Evolutionary conservation across 1,140 invertebrate genomes (phyloP).

Genomic region (Asbolus verrucosus): DNA sequence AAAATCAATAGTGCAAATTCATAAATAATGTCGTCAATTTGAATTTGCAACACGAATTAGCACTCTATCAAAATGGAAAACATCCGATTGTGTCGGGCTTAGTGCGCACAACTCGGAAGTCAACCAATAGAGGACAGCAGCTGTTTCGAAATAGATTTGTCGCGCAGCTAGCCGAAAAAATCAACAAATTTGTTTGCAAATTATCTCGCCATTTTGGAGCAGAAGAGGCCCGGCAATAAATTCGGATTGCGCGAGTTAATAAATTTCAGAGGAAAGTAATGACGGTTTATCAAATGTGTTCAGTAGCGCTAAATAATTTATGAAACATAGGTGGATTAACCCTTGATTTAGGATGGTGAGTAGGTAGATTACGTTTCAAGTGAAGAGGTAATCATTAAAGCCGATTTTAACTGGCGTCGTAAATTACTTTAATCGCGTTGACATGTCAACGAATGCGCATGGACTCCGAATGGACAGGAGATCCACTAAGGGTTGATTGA

Average conservation of each 20-base stretch:
- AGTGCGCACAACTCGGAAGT: conserved; percentile 27
- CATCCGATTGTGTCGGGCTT: conserved; percentile 42
- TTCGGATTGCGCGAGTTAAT: conserved; percentile 34
- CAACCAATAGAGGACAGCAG: conserved; percentile 16
- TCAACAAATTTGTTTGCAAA: conserved; percentile 22
- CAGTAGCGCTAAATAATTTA: conserved; percentile 54
- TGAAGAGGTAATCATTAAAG: conserved; percentile 56
- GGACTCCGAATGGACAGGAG: conserved; percentile 13
- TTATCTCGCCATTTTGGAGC: conserved; percentile 28
- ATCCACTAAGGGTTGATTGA: neutral
- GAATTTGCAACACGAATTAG: conserved; percentile 54
- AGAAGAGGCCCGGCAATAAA: conserved; percentile 33
- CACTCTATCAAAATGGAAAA: conserved; percentile 52
- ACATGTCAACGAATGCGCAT: conserved; percentile 47
- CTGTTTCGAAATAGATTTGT: conserved; percentile 24
- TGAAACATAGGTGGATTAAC: conserved; percentile 57
- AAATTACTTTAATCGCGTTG: conserved; percentile 55
- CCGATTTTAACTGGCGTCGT: conserved; percentile 54
- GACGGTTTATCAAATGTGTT: conserved; percentile 52
- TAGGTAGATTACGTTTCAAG: conserved; percentile 49
- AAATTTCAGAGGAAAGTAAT: conserved; percentile 43
- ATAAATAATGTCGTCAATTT: conserved; percentile 52
- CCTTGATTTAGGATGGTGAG: conserved; percentile 53
- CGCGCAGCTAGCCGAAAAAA: conserved; percentile 16
- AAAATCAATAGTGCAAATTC: conserved; percentile 41